Evolutionary conservation across 2,888 invertebrate genomes (phyloP), one percentile per base, ranked within the genome.

Genomic region (Lordiphosa andalusiaca): DNA sequence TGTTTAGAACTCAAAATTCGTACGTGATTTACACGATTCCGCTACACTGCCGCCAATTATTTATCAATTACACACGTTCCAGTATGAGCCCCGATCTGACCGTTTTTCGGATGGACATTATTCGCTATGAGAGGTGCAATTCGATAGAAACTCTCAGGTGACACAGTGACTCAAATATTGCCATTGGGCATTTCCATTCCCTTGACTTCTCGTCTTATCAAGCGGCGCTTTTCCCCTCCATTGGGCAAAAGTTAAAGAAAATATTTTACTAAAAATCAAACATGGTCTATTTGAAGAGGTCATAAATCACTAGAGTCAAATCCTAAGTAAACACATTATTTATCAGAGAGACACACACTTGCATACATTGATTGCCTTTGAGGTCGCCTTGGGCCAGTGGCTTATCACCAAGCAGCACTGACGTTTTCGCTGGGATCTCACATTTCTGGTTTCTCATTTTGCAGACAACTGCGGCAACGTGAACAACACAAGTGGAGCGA

Each of bases 381-480:
- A 51, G 83, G 75, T 76, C 76, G 80, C 53, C 41, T 49, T 35
- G 51, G 76, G 76, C 67, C 83, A 75, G 42, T 66, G 63, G 47
- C 73, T 85, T 81, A 81, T 81, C 81, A 80, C 80, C 58, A 54
- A 53, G 55, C 59, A 70, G 52, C 6, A 7, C 25, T 25, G 63
- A 52, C 53, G 56, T 19, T 35, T 44, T 50, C 46, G 46, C 30
- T 30, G 30, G 30, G 30, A 30, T 30, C 30, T 30, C 30, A 30
- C 30, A 10, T 30, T 49, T 55, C 54, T 67, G 33, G 35, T 69
- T 62, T 60, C 72, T 86, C 81, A 84, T 78, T 78, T 88, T 87
- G 50, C 82, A 89, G 89, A 89, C 86, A 88, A 88, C 87, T 88
- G 88, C 69, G 88, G 87, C 67, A 87, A 82, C 76, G 84, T 74